Base-by-base conservation (phyloP, 2,113 vertebrate genomes). In the Myrmophylax atrothorax region DNA sequence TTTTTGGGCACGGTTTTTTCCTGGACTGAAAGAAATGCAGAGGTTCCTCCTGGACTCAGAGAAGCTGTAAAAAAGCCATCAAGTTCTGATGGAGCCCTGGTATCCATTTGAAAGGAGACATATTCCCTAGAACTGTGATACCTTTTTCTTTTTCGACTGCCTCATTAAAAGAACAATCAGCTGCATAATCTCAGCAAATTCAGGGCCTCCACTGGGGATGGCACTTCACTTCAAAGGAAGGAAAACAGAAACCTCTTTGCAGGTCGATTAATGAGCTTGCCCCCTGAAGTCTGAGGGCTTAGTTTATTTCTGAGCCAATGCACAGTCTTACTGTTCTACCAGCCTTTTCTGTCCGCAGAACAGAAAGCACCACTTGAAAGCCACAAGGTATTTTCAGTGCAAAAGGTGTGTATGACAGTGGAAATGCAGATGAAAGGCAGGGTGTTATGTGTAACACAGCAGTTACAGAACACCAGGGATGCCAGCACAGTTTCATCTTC, bases 221-320 rank as follows among this genome's bases (percentile, higher is more conserved):
- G 31, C 88, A 76, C 35, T 67, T 91, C 64, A 81, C 50, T 40
- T 90, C 37, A 84, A 59, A 96, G 68, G 80, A 62, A 3, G 59
- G 47, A 69, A 89, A 94, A 84, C 38, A 55, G 72, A 86, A 95
- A 67, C 72, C 42, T 83, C 37, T 84, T 90, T 84, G 72, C 92
- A 86, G 88, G 50, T 96, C 1, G 1, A 69, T 90, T 86, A 92
- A 78, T 90, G 88, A 90, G 67, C 63, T 56, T 86, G 76, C 75
- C 88, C 50, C 55, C 64, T 86, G 78, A 90, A 77, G 50, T 73
- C 67, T 80, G 63, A 83, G 83, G 53, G 63, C 59, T 77, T 85
- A 64, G 62, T 63, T 82, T 83, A n/a, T 77, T 68, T 92, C 59
- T 83, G 83, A 93, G 76, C 81, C 72, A 82, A 2, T 56, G 53